A percentile compares a stretch with the other conserved stretches of the same genome.
phyloP scores from a whole-genome alignment of 1,140 invertebrate genomes.

The Monochamus saltuarius region DNA sequence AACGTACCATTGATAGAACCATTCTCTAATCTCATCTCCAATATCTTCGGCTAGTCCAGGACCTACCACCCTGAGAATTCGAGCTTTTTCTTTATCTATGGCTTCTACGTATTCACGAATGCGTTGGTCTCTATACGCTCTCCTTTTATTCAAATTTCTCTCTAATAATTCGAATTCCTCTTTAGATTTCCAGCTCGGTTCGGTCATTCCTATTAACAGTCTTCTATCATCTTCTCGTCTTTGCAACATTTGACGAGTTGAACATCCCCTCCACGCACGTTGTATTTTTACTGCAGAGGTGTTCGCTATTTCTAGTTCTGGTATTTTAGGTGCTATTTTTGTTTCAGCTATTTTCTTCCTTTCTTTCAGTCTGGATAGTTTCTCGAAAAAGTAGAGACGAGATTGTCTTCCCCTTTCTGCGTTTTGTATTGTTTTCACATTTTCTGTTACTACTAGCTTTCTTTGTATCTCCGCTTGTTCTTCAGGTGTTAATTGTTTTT shows the following conservation, averaged over 20 bases:
- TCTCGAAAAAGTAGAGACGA: conserved; percentile 52
- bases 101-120: conserved; percentile 56
- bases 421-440: conserved; percentile 55
- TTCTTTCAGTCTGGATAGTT: conserved; percentile 36
- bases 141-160: conserved; percentile 55
- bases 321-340: conserved; percentile 18
- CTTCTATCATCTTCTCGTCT: conserved; percentile 48
- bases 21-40: conserved; percentile 65
- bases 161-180: conserved; percentile 54
- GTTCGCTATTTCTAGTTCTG: conserved; percentile 10
- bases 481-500: not conserved
- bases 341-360: conserved; percentile 23
- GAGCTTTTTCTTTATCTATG: conserved; percentile 58
- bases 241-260: conserved; percentile 42
- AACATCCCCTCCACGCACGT: conserved; percentile 53
- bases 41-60: conserved; percentile 69
- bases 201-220: conserved; percentile 48
- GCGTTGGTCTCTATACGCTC: conserved; percentile 54
- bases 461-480: conserved; percentile 16
- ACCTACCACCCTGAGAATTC: conserved; percentile 57
- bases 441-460: conserved; percentile 32
- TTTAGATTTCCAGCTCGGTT: conserved; percentile 49
- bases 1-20: conserved; percentile 63
- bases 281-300: conserved; percentile 55
- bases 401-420: conserved; percentile 59